A percentile compares a stretch with the other conserved stretches of the same genome.
Conservation (phyloP, 2,113 vertebrate genomes). For the Dicrurus megarhynchus region DNA sequence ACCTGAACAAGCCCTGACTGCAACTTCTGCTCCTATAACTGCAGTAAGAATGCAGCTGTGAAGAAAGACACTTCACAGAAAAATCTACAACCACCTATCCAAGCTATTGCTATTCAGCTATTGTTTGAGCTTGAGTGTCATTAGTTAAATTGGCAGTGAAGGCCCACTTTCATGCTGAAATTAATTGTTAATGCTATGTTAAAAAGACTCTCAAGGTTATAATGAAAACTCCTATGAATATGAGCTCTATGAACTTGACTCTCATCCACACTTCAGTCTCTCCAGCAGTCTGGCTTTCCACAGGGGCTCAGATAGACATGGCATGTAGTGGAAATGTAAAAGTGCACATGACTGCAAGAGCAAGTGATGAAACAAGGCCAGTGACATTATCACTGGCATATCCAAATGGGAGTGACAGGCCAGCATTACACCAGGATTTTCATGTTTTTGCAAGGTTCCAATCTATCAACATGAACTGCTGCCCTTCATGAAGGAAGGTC, state of each 20-base stretch:
- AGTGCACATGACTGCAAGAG: neutral
- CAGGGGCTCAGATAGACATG: neutral
- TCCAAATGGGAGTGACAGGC: neutral
- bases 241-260: neutral
- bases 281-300: neutral
- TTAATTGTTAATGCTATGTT: constrained; percentile 22
- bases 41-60: neutral
- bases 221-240: neutral
- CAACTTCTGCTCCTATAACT: neutral
- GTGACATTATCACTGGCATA: neutral
- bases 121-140: neutral
- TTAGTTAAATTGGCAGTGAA: constrained; percentile 6
- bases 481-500: neutral
- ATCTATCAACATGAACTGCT: neutral
- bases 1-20: neutral
- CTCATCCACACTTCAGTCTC: neutral
- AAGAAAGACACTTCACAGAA: neutral
- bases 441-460: neutral
- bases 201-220: constrained; percentile 23
- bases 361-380: neutral
- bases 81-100: neutral
- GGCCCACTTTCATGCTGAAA: neutral
- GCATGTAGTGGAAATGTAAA: neutral
- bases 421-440: neutral
- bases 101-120: neutral